A percentile compares a stretch with the other conserved stretches of the same genome.
phyloP scores from a whole-genome alignment of 2,113 vertebrate genomes.

The Amphiprion ocellaris region DNA sequence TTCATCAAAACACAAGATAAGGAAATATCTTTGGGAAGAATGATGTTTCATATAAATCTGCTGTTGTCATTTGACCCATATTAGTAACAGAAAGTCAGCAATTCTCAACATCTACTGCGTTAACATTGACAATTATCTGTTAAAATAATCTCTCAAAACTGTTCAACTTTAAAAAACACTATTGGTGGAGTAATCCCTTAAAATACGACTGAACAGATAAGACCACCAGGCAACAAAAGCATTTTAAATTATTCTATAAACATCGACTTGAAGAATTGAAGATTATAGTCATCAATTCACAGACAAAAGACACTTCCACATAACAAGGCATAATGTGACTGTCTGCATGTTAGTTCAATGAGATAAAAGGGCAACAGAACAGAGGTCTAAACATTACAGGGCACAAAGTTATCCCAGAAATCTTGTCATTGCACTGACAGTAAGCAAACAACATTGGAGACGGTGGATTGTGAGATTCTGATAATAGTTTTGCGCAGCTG shows the following conservation, averaged over 20 bases:
- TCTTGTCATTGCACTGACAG: conserved; percentile 33
- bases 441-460: conserved; percentile 41
- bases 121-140: neutral
- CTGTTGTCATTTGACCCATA: neutral
- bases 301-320: conserved; percentile 32
- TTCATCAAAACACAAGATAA: too few species aligned
- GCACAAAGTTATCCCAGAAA: conserved; percentile 40
- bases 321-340: conserved; percentile 22
- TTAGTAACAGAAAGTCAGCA: neutral
- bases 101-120: neutral
- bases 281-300: conserved; percentile 5
- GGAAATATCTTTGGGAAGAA: too few species aligned
- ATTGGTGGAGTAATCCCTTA: neutral
- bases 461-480: conserved; percentile 2
- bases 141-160: neutral
- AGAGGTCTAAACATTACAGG: conserved; percentile 18
- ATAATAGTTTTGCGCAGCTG: conserved; percentile 4
- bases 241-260: conserved; percentile 40
- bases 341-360: conserved; percentile 1
- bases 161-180: neutral
- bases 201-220: conserved; percentile 9
- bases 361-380: conserved; percentile 27
- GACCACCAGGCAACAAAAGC: conserved; percentile 1
- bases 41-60: too few species aligned
- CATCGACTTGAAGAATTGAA: conserved; percentile 12